These are phyloP conservation scores for Eurystomus glaucurus DNA, from an alignment of 2,797 vertebrate genomes.

Conservation along the genomic window DNA sequence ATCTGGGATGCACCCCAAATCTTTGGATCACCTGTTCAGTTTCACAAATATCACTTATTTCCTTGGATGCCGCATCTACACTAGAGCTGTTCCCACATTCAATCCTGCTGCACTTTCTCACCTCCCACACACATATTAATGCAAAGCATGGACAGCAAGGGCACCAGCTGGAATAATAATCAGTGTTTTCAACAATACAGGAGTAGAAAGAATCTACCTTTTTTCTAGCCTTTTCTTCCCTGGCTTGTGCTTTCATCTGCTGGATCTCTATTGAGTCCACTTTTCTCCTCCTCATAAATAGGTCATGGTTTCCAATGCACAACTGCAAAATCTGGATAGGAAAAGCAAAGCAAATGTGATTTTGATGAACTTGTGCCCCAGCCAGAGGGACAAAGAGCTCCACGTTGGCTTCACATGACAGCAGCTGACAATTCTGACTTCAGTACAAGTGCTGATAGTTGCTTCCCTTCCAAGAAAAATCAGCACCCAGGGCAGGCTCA, in stretches of 20 bases:
- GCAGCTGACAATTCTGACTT: neutral
- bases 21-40: neutral
- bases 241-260: conserved; percentile 95
- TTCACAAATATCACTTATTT: neutral
- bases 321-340: conserved; percentile 89
- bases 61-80: neutral
- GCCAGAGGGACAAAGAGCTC: neutral
- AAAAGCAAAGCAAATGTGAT: neutral
- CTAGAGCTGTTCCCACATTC: neutral
- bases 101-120: neutral
- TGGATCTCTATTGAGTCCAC: conserved; percentile 95
- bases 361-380: neutral
- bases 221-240: conserved; percentile 94
- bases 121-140: neutral
- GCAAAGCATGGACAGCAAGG: neutral
- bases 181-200: neutral
- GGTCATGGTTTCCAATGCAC: conserved; percentile 93
- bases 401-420: neutral
- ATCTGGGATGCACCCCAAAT: neutral
- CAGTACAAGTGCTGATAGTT: neutral
- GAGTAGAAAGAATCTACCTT: conserved; percentile 82
- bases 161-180: conserved; percentile 31
- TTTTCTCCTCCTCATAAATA: conserved; percentile 94
- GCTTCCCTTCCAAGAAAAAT: neutral
- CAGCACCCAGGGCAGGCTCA: neutral